Evolutionary conservation across 2,797 vertebrate genomes (phyloP).

Genomic region (Merluccius polli): DNA sequence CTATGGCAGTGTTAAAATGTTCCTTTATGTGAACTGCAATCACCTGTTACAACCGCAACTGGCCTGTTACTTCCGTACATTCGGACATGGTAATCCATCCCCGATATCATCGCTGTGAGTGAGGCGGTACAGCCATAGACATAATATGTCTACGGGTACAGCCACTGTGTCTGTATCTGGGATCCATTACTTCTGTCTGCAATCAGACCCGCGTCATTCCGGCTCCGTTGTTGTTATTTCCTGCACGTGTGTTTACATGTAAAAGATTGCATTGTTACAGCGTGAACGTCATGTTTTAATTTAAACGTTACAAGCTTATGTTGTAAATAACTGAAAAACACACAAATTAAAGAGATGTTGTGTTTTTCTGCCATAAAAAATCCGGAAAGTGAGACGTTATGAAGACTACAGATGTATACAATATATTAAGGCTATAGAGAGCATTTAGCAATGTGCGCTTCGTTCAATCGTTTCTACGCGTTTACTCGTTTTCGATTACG

Average conservation of each 20-base stretch:
- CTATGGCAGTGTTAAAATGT: constrained; percentile 31
- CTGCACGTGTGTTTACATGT: constrained; percentile 26
- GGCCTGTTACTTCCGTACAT: constrained; percentile 76
- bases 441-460: neutral
- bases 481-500: neutral
- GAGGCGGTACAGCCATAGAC: neutral
- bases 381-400: neutral
- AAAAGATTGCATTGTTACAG: neutral
- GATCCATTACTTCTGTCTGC: constrained; percentile 62
- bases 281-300: neutral
- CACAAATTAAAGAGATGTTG: neutral
- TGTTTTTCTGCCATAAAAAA: neutral
- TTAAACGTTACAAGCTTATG: neutral
- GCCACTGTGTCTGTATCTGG: neutral
- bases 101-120: constrained; percentile 22
- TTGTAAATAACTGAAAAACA: neutral
- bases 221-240: constrained; percentile 45
- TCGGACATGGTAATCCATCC: constrained; percentile 46
- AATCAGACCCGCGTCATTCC: constrained; percentile 39
- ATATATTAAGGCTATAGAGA: neutral
- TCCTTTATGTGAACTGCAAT: constrained; percentile 24
- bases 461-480: neutral
- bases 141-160: too few species aligned
- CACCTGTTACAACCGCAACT: constrained; percentile 47
- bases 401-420: neutral